phyloP scores from a whole-genome alignment of 2,888 invertebrate species.

The Microctonus brassicae region DNA sequence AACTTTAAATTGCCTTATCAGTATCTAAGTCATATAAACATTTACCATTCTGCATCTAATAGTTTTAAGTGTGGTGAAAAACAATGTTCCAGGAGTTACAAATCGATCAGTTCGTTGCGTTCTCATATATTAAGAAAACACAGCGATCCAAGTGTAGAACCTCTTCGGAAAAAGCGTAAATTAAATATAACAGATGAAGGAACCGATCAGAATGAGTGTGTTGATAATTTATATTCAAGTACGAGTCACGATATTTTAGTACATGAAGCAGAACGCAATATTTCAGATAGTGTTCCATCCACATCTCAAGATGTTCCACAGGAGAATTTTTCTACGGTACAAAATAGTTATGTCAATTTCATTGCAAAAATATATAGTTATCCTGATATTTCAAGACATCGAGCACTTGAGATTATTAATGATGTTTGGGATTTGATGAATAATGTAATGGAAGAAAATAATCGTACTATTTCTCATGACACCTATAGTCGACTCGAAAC shows the following conservation, averaged over 20 bases:
- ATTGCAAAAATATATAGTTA: slow-evolving; percentile 34
- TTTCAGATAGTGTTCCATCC: too few species aligned
- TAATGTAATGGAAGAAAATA: background rate
- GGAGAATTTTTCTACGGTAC: background rate
- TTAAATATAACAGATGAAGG: too few species aligned
- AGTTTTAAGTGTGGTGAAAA: background rate
- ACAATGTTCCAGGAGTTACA: background rate
- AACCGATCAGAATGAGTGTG: too few species aligned
- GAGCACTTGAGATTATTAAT: slow-evolving; percentile 20
- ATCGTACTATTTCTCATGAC: slow-evolving; percentile 5
- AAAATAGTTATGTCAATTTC: slow-evolving; percentile 13
- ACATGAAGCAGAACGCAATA: too few species aligned
- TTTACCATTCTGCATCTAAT: background rate
- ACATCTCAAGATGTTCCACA: background rate
- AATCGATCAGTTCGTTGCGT: background rate
- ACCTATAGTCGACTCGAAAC: background rate
- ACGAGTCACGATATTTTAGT: too few species aligned
- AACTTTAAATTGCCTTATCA: background rate
- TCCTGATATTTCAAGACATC: slow-evolving; percentile 34
- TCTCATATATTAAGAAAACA: background rate
- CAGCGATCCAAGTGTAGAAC: too few species aligned
- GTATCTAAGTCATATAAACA: background rate
- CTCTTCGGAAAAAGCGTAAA: too few species aligned
- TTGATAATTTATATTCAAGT: too few species aligned
- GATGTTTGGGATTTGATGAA: slow-evolving; percentile 24